phyloP scores from a whole-genome alignment of 2,888 invertebrate genomes.

The Xestoiulus laeticollis region DNA sequence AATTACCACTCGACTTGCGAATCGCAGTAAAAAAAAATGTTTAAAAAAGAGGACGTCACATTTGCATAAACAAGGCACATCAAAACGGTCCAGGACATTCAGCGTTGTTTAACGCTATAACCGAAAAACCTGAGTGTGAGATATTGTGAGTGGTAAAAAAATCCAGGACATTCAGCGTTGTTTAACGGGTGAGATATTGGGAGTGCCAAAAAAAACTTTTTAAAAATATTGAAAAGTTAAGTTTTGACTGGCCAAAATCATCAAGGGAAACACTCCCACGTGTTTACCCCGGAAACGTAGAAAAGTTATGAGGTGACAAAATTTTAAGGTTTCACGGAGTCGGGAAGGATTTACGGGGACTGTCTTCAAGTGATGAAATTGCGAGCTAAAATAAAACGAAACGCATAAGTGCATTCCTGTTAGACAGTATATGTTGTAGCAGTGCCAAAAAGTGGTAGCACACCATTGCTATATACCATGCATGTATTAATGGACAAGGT shows the following conservation, averaged over 20 bases:
- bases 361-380: background rate
- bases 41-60: background rate
- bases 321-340: background rate
- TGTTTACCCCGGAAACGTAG: background rate
- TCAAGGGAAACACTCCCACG: background rate
- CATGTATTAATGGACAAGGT: too few relatives aligned
- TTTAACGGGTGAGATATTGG: background rate
- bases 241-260: too few relatives aligned
- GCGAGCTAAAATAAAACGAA: constrained; percentile 12
- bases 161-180: background rate
- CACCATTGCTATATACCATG: background rate
- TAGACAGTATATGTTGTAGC: background rate
- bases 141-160: too few relatives aligned
- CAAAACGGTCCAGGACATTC: background rate
- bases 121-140: too few relatives aligned
- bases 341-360: background rate
- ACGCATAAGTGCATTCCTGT: constrained; percentile 27
- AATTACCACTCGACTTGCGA: background rate
- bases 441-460: background rate
- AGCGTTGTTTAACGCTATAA: background rate
- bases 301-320: background rate
- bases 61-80: constrained; percentile 6
- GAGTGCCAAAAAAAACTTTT: too few relatives aligned
- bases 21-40: background rate
- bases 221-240: too few relatives aligned